Evolutionary conservation across 2,888 invertebrate genomes (phyloP), one percentile per base, ranked within the genome.

Genomic region (Leptopilina myrica): DNA sequence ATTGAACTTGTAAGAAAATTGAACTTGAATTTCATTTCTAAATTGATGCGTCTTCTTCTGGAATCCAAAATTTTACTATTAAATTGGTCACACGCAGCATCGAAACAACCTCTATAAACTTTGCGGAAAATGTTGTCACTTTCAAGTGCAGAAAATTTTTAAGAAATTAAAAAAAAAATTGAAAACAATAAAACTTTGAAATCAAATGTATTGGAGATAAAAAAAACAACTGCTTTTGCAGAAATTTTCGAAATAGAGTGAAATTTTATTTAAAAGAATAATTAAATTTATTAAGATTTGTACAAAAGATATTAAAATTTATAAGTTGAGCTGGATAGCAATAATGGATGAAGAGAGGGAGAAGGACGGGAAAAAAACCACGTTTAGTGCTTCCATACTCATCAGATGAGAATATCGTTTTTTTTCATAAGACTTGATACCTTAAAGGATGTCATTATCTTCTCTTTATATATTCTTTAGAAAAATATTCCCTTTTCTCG

Each of bases 371-470:
- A 26, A 3, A 75, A 75, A 69, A 66, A 40, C 33, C 40, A 53
- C 40, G 20, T 15, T 20, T 20, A 62, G 62, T 62, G 20, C 62
- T 62, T 20, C 33, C 53, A 64, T 43, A 59, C 49, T 49, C 15
- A 46, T 62, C 62, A 46, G 43, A 76, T 6, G 43, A 40, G 53
- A 26, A 26, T 43, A 33, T 46, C 64, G 14, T 73, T 12, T 46
- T 67, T 59, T 64, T 59, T 59, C 8, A 8, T 9, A 62, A 56
- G 20, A 56, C 15, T 66, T 15, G 43, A 77, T 65, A 53, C 33
- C 43, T 59, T 15, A 62, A 69, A 78, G 49, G n/a, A 56, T 43
- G 62, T 56, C 40, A 40, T 64, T 69, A 59, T 26, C 14, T 69
- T 69, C 14, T 14, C 20, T 69, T 49, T 69, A 20, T 8, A 26